Percentiles rank a stretch among this genome's conserved stretches.
Evolutionary conservation across 2,888 invertebrate species (phyloP).

Genomic region (Athalia rosae): DNA sequence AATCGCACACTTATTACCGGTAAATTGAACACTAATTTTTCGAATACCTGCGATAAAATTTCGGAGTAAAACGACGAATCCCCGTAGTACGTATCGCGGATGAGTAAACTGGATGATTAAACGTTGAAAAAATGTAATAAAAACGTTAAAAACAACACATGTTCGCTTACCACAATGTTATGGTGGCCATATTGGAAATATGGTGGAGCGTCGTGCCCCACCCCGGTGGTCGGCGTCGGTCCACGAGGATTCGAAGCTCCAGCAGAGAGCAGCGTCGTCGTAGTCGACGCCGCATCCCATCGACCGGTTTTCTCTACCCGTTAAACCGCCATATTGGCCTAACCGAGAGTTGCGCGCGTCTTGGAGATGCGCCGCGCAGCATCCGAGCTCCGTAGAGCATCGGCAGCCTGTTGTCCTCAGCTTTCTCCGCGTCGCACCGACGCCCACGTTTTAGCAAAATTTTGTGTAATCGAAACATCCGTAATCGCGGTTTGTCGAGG

Average conservation of each 20-base stretch:
- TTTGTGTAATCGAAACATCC: background rate
- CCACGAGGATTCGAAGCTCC: constrained; percentile 9
- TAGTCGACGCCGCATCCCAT: constrained; percentile 54
- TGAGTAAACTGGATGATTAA: background rate
- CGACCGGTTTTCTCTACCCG: constrained; percentile 62
- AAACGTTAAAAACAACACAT: constrained; percentile 34
- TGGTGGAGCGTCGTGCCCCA: constrained; percentile 47
- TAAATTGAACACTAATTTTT: no score
- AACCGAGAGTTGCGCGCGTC: constrained; percentile 24
- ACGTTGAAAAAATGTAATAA: constrained; percentile 1
- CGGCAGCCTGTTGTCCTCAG: constrained; percentile 11
- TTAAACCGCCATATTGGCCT: constrained; percentile 37
- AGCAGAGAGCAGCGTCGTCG: constrained; percentile 12
- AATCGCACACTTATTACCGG: no score
- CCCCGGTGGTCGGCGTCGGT: constrained; percentile 36
- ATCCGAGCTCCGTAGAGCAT: background rate
- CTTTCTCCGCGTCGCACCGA: constrained; percentile 26
- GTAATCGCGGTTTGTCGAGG: no score
- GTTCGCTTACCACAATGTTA: constrained; percentile 53
- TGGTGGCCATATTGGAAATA: constrained; percentile 58
- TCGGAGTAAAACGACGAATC: background rate
- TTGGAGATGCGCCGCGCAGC: background rate
- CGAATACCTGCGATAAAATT: no score
- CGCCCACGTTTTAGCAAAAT: constrained; percentile 30
- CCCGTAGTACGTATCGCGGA: background rate